Conservation (phyloP, 2,113 vertebrate genomes). For the Stigmatopora nigra region DNA sequence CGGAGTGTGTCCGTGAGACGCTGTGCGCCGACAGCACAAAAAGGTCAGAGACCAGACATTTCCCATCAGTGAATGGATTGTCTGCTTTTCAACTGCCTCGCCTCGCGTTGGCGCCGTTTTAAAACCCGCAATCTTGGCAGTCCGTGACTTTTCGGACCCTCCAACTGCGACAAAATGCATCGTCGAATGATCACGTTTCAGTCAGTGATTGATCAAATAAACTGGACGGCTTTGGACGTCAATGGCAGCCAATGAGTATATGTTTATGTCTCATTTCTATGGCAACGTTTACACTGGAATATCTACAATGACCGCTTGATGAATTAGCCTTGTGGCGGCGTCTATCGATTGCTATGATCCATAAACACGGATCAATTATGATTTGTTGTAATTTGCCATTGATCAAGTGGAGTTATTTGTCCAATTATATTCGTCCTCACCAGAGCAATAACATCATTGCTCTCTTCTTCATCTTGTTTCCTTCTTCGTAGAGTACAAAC, state of each 20-base stretch:
- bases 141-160: background rate
- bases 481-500: background rate
- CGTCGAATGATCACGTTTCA: no score
- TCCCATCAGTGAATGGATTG: constrained; percentile 37
- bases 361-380: background rate
- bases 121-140: background rate
- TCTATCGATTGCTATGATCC: background rate
- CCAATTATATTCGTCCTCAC: background rate
- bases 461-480: background rate
- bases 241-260: background rate
- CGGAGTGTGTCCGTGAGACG: constrained; percentile 55
- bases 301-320: background rate
- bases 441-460: background rate
- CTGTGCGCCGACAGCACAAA: constrained; percentile 27
- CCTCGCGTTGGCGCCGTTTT: background rate
- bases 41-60: constrained; percentile 48
- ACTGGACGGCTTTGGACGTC: background rate
- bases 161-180: no score
- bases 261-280: no score
- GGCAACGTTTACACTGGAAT: background rate
- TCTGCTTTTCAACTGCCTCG: background rate
- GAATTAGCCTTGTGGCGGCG: background rate
- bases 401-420: background rate
- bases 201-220: no score
- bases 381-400: background rate